A percentile compares a stretch with the other conserved stretches of the same genome.
Evolutionary conservation across 2,113 vertebrate species (phyloP).

Genomic region (Limanda limanda): DNA sequence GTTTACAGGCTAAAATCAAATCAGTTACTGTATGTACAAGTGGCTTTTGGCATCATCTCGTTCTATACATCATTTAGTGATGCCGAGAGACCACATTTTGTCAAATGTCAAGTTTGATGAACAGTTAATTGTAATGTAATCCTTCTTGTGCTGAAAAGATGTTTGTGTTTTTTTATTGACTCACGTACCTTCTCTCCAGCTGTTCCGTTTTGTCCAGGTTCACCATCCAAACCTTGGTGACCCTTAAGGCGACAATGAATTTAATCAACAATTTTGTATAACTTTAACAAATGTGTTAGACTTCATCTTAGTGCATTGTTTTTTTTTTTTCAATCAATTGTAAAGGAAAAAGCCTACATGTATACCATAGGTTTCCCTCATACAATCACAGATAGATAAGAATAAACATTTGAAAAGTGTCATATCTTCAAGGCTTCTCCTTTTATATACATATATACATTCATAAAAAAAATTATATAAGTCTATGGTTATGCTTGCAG

Average conservation of each 20-base stretch:
- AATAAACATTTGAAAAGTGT: too few species aligned
- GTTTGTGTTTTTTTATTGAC: background rate
- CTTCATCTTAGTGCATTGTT: background rate
- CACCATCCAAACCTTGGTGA: conserved; percentile 79
- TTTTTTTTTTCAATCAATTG: background rate
- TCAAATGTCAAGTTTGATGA: background rate
- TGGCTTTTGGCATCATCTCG: too few species aligned
- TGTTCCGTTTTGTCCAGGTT: conserved; percentile 72
- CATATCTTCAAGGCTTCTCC: too few species aligned
- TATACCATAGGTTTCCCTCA: too few species aligned
- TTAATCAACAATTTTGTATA: background rate
- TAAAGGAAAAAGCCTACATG: too few species aligned
- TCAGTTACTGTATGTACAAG: background rate
- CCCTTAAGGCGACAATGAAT: conserved; percentile 70
- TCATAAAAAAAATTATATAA: too few species aligned
- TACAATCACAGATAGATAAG: too few species aligned
- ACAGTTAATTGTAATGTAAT: background rate
- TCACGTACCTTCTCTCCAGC: conserved; percentile 78
- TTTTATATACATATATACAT: too few species aligned
- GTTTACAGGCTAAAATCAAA: conserved; percentile 5
- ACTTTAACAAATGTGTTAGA: background rate
- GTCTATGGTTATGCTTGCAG: too few species aligned
- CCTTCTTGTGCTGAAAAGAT: background rate
- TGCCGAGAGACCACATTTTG: background rate
- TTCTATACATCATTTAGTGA: background rate